Evolutionary conservation across 2,113 vertebrate genomes (phyloP).

Genomic region (Takifugu bimaculatus): DNA sequence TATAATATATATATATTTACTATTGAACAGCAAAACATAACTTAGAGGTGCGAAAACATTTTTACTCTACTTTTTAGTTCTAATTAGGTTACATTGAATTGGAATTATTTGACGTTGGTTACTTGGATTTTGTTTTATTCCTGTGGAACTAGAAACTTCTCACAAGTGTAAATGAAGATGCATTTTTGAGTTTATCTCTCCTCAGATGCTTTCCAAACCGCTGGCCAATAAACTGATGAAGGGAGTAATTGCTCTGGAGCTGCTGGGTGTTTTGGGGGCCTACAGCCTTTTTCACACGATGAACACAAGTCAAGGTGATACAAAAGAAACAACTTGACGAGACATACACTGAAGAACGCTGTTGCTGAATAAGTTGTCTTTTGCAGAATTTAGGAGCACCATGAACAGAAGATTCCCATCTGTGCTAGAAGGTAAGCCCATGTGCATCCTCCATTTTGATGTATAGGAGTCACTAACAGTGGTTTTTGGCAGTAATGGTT

Average conservation of each 20-base stretch:
- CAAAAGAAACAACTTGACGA: background rate
- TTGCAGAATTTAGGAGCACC: slow-evolving; percentile 78
- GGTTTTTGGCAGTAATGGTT: no score
- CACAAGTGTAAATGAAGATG: no score
- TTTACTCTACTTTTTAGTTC: no score
- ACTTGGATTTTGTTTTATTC: no score
- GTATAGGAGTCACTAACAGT: no score
- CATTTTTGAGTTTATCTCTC: no score
- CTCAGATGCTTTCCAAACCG: slow-evolving; percentile 51
- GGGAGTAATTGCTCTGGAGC: slow-evolving; percentile 64
- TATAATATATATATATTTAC: no score
- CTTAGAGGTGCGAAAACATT: no score
- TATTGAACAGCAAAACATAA: no score
- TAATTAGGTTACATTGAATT: no score
- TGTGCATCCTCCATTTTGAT: background rate
- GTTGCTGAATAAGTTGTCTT: background rate
- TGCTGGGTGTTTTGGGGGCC: slow-evolving; percentile 67
- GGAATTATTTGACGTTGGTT: no score
- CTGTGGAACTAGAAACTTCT: no score
- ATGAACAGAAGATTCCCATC: slow-evolving; percentile 77
- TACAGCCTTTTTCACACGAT: slow-evolving; percentile 69
- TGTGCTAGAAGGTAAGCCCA: slow-evolving; percentile 76
- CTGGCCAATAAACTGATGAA: slow-evolving; percentile 65
- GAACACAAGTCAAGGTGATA: slow-evolving; percentile 71
- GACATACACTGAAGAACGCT: background rate